A percentile compares a stretch with the other conserved stretches of the same genome.
Evolutionary conservation across 2,113 vertebrate genomes (phyloP).

Genomic region (Damaliscus lunatus): DNA sequence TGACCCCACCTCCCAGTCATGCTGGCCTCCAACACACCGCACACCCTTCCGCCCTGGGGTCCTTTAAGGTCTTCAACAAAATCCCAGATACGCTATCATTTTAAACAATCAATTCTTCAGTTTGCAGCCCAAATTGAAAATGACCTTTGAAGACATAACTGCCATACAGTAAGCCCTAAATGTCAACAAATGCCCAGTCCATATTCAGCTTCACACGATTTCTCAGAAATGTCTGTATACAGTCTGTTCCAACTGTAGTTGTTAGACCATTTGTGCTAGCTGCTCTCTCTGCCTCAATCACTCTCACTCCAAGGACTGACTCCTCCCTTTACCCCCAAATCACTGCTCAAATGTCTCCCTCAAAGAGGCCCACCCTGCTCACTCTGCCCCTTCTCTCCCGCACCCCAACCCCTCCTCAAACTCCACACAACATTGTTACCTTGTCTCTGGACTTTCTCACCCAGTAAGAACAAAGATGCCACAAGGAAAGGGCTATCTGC

Average conservation of each 20-base stretch:
- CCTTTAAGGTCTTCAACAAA: constrained; percentile 17
- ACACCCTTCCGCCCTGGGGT: neutral
- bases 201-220: neutral
- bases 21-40: neutral
- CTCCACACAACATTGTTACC: neutral
- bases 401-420: neutral
- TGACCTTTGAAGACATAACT: neutral
- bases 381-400: neutral
- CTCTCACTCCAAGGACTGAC: neutral
- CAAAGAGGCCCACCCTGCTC: neutral
- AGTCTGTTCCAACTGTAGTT: neutral
- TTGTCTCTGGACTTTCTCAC: neutral
- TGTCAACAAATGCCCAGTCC: neutral
- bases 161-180: neutral
- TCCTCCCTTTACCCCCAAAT: neutral
- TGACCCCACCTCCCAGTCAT: neutral
- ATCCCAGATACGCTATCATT: neutral
- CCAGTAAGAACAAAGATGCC: neutral
- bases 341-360: neutral
- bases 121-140: neutral
- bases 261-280: neutral
- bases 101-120: neutral
- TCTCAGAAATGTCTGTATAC: neutral
- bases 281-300: neutral
- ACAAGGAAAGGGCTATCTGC: neutral